A percentile compares a stretch with the other conserved stretches of the same genome.
phyloP scores from a whole-genome alignment of 2,888 invertebrate species.

The Neoitamus cyanurus region DNA sequence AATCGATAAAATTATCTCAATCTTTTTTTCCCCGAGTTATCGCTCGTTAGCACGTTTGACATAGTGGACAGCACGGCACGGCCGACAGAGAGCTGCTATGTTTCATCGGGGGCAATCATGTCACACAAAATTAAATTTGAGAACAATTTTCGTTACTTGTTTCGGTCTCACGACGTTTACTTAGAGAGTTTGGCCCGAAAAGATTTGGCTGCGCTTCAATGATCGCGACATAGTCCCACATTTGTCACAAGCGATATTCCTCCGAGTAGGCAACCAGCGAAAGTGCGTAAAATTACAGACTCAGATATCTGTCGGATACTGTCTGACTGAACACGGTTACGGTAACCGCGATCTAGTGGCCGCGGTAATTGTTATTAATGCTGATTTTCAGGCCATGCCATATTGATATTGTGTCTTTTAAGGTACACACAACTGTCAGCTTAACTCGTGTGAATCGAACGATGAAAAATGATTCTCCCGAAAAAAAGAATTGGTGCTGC shows the following conservation, averaged over 20 bases:
- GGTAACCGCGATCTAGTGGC: conserved; percentile 38
- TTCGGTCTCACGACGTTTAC: neutral
- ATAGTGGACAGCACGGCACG: neutral
- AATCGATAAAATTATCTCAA: neutral
- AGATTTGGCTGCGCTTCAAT: neutral
- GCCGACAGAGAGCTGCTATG: neutral
- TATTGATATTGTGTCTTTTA: neutral
- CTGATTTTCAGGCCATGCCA: conserved; percentile 14
- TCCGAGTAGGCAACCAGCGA: neutral
- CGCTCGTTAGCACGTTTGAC: neutral
- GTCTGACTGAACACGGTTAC: conserved; percentile 16
- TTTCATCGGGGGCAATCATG: neutral
- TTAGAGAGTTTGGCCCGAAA: neutral
- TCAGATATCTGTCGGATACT: neutral
- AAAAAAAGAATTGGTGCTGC: neutral
- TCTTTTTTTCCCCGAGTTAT: neutral
- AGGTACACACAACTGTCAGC: neutral
- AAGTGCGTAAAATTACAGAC: neutral
- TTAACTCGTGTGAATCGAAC: conserved; percentile 18
- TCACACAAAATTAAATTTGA: neutral
- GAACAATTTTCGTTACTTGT: neutral
- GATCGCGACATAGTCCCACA: neutral
- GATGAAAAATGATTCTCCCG: neutral
- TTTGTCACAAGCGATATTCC: neutral
- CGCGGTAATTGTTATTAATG: conserved; percentile 19